A percentile compares a stretch with the other conserved stretches of the same genome.
These are phyloP conservation scores for Adela reaumurella DNA, from an alignment of 2,888 invertebrate genomes.

Conservation along the genomic window DNA sequence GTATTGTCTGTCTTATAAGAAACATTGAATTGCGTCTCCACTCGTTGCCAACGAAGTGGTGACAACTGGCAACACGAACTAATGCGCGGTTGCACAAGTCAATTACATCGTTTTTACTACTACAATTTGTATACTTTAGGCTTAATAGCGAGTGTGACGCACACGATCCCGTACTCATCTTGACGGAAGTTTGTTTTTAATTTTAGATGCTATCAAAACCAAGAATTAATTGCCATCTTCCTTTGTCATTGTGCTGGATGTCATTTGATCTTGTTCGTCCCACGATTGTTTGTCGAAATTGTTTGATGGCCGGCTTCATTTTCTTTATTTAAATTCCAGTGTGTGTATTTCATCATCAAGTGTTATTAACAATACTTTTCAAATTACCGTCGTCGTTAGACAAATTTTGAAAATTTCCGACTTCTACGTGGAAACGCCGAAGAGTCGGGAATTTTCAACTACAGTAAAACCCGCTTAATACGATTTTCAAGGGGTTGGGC, in stretches of 20 bases:
- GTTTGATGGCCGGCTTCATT: too few species aligned
- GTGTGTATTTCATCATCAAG: too few species aligned
- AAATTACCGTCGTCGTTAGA: too few species aligned
- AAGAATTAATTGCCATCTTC: conserved; percentile 32
- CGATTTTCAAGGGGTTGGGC: too few species aligned
- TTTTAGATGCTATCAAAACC: conserved; percentile 14
- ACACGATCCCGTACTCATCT: background rate
- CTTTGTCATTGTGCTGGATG: background rate
- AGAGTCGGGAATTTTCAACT: too few species aligned
- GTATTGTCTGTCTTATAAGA: background rate
- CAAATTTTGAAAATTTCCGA: too few species aligned
- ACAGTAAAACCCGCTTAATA: too few species aligned
- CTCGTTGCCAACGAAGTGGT: background rate
- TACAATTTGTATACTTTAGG: background rate
- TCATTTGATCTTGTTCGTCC: background rate
- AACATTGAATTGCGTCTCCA: background rate
- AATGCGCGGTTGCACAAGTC: background rate
- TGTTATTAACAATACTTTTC: too few species aligned
- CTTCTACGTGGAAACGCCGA: too few species aligned
- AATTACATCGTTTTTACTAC: background rate
- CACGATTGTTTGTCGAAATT: too few species aligned
- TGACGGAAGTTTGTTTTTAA: background rate
- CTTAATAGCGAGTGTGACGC: background rate
- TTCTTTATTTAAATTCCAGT: too few species aligned
- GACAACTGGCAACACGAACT: background rate